phyloP scores from a whole-genome alignment of 2,797 vertebrate species.

The Siniperca undulata region DNA sequence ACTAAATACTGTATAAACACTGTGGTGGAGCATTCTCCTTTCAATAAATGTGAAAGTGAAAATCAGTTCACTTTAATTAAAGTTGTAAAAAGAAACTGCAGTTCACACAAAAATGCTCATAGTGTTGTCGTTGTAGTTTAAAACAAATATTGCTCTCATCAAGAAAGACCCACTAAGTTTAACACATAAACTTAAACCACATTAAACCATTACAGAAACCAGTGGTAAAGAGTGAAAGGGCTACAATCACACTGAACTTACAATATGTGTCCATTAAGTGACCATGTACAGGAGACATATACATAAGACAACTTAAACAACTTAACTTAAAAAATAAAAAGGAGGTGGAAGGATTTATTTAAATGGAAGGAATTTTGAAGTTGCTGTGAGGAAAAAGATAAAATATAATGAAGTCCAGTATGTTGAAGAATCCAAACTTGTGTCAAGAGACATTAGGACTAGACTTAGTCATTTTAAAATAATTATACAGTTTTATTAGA shows the following conservation, averaged over 20 bases:
- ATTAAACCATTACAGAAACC: background rate
- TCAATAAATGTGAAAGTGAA: background rate
- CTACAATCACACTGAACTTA: background rate
- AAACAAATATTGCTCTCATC: background rate
- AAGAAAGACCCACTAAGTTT: background rate
- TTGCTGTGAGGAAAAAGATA: background rate
- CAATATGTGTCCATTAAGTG: background rate
- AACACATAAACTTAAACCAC: background rate
- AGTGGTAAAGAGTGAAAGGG: background rate
- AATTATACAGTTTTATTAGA: background rate
- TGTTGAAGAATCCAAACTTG: background rate
- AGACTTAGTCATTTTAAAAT: conserved; percentile 4
- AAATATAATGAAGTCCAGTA: background rate
- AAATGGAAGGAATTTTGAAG: background rate
- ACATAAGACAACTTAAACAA: background rate
- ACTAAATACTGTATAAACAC: background rate
- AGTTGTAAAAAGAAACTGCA: background rate
- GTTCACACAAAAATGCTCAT: background rate
- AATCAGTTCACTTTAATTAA: background rate
- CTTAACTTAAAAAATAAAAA: background rate
- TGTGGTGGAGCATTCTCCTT: background rate
- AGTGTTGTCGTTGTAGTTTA: background rate
- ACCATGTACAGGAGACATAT: background rate
- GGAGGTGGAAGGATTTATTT: background rate
- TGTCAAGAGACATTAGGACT: background rate